Conservation (phyloP, 1,140 invertebrate species). For the Hycleus cichorii region DNA sequence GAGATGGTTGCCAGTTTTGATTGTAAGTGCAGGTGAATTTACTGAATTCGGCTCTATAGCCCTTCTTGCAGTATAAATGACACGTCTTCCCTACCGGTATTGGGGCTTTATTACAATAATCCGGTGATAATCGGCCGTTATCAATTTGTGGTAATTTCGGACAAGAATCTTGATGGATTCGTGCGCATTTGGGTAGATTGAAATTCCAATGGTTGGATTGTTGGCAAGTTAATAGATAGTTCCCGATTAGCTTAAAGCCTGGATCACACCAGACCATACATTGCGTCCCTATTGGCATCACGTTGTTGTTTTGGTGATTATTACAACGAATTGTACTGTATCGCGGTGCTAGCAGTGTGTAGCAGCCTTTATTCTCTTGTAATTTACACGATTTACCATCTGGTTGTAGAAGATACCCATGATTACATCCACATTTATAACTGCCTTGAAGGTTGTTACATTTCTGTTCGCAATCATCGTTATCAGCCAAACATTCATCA, state of each 20-base stretch:
- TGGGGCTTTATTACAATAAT: constrained; percentile 40
- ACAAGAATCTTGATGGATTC: constrained; percentile 42
- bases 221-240: constrained; percentile 44
- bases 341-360: constrained; percentile 12
- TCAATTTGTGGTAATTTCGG: constrained; percentile 37
- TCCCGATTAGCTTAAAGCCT: constrained; percentile 47
- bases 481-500: constrained; percentile 52
- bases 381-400: constrained; percentile 22
- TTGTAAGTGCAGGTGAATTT: constrained; percentile 23
- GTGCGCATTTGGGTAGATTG: constrained; percentile 42
- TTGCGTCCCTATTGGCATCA: constrained; percentile 42
- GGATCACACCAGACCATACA: constrained; percentile 51
- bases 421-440: constrained; percentile 44
- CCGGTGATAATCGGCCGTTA: constrained; percentile 43
- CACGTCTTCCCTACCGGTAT: constrained; percentile 42
- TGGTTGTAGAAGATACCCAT: constrained; percentile 33
- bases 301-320: too few species aligned
- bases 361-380: constrained; percentile 17
- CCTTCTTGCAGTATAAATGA: constrained; percentile 39
- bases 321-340: constrained; percentile 24
- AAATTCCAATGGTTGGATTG: constrained; percentile 47
- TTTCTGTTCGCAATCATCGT: constrained; percentile 47
- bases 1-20: constrained; percentile 34
- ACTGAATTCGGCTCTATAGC: constrained; percentile 30
- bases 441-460: constrained; percentile 44